Percentiles rank a stretch among this genome's conserved stretches.
Evolutionary conservation across 2,797 vertebrate genomes (phyloP).

Genomic region (Etheostoma nigrum): DNA sequence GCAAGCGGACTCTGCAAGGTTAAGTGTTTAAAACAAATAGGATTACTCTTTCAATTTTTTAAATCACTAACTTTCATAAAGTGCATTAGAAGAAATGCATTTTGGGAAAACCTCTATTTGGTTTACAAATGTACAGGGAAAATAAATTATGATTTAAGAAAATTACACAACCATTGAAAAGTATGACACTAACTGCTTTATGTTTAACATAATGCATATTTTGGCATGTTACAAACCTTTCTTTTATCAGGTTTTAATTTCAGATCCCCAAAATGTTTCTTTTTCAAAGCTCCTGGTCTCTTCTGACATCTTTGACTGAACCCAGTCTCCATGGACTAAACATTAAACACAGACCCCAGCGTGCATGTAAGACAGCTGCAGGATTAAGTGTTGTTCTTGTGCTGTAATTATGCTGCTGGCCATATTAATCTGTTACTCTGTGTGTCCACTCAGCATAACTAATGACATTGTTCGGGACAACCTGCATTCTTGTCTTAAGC

Average conservation of each 20-base stretch:
- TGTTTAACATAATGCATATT: neutral
- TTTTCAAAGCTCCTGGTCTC: constrained; percentile 16
- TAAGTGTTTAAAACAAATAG: constrained; percentile 23
- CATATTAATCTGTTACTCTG: constrained; percentile 68
- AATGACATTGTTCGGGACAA: constrained; percentile 69
- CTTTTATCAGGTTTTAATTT: constrained; percentile 9
- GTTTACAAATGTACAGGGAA: neutral
- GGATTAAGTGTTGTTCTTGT: constrained; percentile 73
- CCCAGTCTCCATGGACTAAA: constrained; percentile 27
- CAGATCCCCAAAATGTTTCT: neutral
- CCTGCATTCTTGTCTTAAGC: constrained; percentile 57
- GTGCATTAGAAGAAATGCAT: neutral
- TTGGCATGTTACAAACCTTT: neutral
- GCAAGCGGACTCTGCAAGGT: constrained; percentile 21
- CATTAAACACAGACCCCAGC: constrained; percentile 37
- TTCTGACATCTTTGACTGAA: constrained; percentile 26
- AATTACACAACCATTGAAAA: neutral
- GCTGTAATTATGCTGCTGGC: constrained; percentile 71
- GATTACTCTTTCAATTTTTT: constrained; percentile 7
- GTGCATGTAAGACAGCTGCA: constrained; percentile 56
- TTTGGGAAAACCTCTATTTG: neutral
- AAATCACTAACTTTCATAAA: constrained; percentile 13
- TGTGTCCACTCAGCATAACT: constrained; percentile 73
- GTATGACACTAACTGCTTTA: neutral
- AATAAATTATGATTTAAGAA: neutral